Base-by-base conservation (phyloP, 1,140 invertebrate genomes). In the Globodera rostochiensis region DNA sequence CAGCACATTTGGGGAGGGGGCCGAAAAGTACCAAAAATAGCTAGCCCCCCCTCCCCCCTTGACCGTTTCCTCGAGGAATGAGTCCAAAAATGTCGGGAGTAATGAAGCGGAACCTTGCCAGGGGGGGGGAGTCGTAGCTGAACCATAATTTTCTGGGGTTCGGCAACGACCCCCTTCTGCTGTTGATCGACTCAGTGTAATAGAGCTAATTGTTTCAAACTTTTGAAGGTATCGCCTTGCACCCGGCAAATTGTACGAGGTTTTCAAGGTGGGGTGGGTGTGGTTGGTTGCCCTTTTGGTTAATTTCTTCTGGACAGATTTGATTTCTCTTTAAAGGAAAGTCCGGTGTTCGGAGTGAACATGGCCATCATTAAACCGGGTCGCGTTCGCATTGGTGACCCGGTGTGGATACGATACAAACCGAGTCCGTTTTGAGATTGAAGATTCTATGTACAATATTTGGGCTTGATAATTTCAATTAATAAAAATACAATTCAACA, bases 321-420 rank as follows among this genome's bases (percentile, higher is more conserved):
- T 57, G 4, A 13, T 36, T 6, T 25, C 8, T 25, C 8, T 77
- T 77, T 69, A 69, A 76, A 78, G 60, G 67, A 85, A 49, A 77
- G 64, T n/a, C 85, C 85, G 13, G 50, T 86, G 0, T 86, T 86
- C 77, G 85, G 85, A 13, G 85, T 86, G 6, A 84, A 87, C 66
- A 84, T 86, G 85, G 79, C 75, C 9, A 47, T 86, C 15, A 25
- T 74, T 19, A 80, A 76, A 76, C 50, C 66, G 21, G 85, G 85
- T 1, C 77, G 86, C 21, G 74, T 86, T 46, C 78, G 74, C 6
- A 13, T 86, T 49, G 85, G 85, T 4, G 85, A 86, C 45, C 45
- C 70, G 19, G 85, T 86, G 15, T 85, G 50, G 49, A 79, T 87
- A 19, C 84, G 69, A 50, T 87, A 87, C 67, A 86, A 86, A 46